Conservation (phyloP, 2,113 vertebrate species). For the Platanista minor region DNA sequence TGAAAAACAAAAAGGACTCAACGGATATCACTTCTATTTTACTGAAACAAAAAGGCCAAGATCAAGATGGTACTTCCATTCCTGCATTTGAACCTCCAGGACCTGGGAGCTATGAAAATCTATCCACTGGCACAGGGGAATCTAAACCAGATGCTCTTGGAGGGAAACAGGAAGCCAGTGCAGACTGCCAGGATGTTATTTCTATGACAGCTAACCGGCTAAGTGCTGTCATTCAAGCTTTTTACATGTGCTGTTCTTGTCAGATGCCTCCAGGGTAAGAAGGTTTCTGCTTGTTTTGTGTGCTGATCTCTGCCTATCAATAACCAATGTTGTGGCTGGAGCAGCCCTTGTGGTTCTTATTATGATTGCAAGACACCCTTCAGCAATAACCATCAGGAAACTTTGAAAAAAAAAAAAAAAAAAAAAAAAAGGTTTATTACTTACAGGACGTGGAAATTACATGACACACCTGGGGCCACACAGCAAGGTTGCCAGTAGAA, state of each 20-base stretch:
- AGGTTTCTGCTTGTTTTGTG: slow-evolving; percentile 50
- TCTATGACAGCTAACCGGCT: slow-evolving; percentile 97
- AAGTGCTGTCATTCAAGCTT: slow-evolving; percentile 98
- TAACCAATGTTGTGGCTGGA: background rate
- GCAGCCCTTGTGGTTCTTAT: slow-evolving; percentile 31
- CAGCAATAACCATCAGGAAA: slow-evolving; percentile 33
- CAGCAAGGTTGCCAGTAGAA: background rate
- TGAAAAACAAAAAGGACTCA: slow-evolving; percentile 87
- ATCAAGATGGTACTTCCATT: slow-evolving; percentile 78
- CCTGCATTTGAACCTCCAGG: slow-evolving; percentile 74
- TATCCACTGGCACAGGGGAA: slow-evolving; percentile 67
- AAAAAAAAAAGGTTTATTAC: slow-evolving; percentile 20
- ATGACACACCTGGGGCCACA: slow-evolving; percentile 34
- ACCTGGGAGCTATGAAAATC: slow-evolving; percentile 68
- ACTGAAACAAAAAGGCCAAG: slow-evolving; percentile 88
- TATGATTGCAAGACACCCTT: slow-evolving; percentile 24
- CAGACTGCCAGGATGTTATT: slow-evolving; percentile 95
- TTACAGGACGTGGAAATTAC: slow-evolving; percentile 35
- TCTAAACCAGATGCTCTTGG: slow-evolving; percentile 76
- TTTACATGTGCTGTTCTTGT: slow-evolving; percentile 98
- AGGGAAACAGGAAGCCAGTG: slow-evolving; percentile 85
- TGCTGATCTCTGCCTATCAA: background rate
- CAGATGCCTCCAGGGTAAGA: slow-evolving; percentile 97
- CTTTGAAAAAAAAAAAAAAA: background rate
- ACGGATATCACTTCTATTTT: slow-evolving; percentile 88